These are phyloP conservation scores for Holotrichia oblita DNA, from an alignment of 1,140 invertebrate species.

Conservation along the genomic window DNA sequence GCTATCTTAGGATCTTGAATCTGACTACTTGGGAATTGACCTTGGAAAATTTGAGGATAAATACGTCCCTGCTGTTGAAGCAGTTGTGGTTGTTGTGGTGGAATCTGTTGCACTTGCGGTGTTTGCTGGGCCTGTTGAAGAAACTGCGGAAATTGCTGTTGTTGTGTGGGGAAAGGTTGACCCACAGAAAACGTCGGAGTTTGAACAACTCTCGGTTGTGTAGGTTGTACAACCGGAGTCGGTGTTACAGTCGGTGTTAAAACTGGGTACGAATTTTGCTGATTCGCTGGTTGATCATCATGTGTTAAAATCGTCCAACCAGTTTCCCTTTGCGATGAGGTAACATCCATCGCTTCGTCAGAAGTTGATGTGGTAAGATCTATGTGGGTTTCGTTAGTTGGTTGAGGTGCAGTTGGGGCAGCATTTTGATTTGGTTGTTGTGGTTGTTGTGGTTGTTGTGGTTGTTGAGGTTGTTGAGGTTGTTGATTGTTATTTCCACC, in stretches of 20 bases:
- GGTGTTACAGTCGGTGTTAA: neutral
- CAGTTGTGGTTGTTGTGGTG: too few species aligned
- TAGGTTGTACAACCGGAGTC: neutral
- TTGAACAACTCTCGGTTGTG: neutral
- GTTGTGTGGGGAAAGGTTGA: neutral
- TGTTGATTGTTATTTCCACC: neutral
- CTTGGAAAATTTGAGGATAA: neutral
- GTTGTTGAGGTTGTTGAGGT: too few species aligned
- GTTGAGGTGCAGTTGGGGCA: neutral
- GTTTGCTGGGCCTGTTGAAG: too few species aligned
- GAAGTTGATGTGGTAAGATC: slow-evolving; percentile 8
- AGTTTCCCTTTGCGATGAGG: slow-evolving; percentile 12
- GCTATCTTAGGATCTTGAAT: slow-evolving; percentile 68
- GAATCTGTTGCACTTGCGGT: too few species aligned
- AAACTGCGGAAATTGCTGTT: neutral
- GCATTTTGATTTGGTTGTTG: neutral
- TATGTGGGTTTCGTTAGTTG: neutral
- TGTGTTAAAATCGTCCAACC: slow-evolving; percentile 11
- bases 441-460: too few species aligned
- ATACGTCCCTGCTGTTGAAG: neutral
- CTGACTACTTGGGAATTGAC: too few species aligned
- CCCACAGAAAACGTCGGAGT: neutral
- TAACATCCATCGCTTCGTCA: slow-evolving; percentile 10
- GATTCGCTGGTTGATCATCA: neutral
- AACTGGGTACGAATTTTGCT: neutral